Evolutionary conservation across 2,888 invertebrate species (phyloP).

Genomic region (Dasypogon diadema): DNA sequence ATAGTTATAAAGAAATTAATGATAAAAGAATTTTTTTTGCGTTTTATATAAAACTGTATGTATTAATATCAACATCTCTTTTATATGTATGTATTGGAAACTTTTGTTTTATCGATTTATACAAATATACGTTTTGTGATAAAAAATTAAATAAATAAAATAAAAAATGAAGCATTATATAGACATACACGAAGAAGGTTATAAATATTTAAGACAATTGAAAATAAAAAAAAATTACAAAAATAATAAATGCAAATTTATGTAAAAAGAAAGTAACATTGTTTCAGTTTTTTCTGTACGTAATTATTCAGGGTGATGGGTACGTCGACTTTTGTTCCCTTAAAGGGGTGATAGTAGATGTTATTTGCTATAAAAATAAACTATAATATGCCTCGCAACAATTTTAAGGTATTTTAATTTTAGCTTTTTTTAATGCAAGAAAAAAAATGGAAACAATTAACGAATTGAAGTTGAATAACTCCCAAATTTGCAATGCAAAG

Average conservation of each 20-base stretch:
- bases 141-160: constrained; percentile 46
- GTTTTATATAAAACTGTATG: constrained; percentile 40
- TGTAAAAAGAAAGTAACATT: constrained; percentile 11
- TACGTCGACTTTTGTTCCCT: no score
- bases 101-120: constrained; percentile 47
- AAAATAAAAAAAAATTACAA: constrained; percentile 34
- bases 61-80: constrained; percentile 39
- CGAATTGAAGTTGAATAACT: no score
- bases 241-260: constrained; percentile 43
- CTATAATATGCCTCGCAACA: no score
- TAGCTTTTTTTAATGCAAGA: no score
- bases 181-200: constrained; percentile 49
- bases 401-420: no score
- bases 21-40: constrained; percentile 8
- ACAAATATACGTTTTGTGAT: constrained; percentile 50
- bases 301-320: no score
- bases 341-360: no score
- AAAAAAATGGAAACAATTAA: no score
- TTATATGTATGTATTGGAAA: constrained; percentile 47
- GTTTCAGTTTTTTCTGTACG: no score
- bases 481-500: no score
- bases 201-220: constrained; percentile 50
- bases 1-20: constrained; percentile 44
- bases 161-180: constrained; percentile 47
- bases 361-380: no score